phyloP scores from a whole-genome alignment of 2,113 vertebrate species.

The Theristicus caerulescens region DNA sequence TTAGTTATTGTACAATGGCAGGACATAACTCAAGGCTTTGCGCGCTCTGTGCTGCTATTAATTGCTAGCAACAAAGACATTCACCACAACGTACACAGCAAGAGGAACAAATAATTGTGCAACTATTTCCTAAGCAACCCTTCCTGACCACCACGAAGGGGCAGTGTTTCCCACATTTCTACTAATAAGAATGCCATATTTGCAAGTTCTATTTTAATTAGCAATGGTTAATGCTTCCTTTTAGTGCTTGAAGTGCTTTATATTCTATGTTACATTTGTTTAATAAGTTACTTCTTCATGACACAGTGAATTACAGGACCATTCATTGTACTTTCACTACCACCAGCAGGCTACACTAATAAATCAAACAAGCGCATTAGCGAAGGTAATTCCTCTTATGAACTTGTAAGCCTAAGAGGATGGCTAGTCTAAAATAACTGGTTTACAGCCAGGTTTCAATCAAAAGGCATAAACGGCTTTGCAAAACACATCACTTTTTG shows the following conservation, averaged over 20 bases:
- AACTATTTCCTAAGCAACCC: background rate
- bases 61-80: background rate
- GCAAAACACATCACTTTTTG: background rate
- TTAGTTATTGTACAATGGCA: background rate
- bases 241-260: background rate
- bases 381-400: background rate
- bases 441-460: background rate
- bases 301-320: background rate
- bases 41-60: background rate
- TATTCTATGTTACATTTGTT: background rate
- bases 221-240: background rate
- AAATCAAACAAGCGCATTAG: background rate
- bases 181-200: background rate
- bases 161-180: slow-evolving; percentile 33
- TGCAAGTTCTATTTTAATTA: background rate
- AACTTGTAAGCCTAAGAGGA: background rate
- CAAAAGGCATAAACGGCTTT: background rate
- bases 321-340: background rate
- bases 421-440: background rate
- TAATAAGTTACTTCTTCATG: background rate
- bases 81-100: fast-evolving
- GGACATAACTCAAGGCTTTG: background rate
- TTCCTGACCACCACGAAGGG: slow-evolving; percentile 17
- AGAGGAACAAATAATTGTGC: background rate
- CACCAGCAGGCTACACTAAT: background rate